Conservation (phyloP, 2,797 vertebrate genomes). For the Echeneis naucrates region DNA sequence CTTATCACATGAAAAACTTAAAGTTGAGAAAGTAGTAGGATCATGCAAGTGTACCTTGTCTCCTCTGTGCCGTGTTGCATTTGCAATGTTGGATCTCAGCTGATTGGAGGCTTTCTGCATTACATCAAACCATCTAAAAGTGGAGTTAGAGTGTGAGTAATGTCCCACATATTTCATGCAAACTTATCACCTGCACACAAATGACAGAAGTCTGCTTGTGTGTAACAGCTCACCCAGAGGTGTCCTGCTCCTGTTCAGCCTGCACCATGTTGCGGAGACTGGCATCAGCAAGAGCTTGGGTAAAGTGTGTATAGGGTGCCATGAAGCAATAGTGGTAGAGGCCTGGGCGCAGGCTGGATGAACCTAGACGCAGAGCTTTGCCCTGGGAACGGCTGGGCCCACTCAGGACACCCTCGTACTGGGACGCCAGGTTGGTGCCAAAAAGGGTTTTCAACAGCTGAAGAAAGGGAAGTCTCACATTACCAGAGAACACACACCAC, state of each 20-base stretch:
- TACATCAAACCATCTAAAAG: constrained; percentile 97
- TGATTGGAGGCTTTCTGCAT: constrained; percentile 96
- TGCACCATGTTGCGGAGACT: constrained; percentile 98
- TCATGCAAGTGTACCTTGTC: constrained; percentile 89
- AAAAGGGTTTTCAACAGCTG: constrained; percentile 96
- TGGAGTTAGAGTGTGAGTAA: background rate
- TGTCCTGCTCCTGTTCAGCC: constrained; percentile 93
- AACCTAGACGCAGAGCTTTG: constrained; percentile 94
- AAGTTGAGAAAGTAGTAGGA: background rate
- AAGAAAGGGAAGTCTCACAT: constrained; percentile 5
- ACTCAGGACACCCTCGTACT: constrained; percentile 91
- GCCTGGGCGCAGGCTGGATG: constrained; percentile 92
- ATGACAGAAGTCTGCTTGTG: background rate
- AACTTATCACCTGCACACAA: background rate
- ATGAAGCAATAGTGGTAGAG: constrained; percentile 99
- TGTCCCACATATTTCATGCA: background rate
- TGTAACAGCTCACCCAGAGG: constrained; percentile 89
- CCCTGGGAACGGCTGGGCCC: constrained; percentile 92
- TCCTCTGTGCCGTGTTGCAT: constrained; percentile 91
- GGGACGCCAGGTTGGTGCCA: constrained; percentile 97
- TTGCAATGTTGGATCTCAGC: constrained; percentile 90
- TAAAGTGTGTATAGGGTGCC: constrained; percentile 99
- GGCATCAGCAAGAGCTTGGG: constrained; percentile 97
- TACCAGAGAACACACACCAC: background rate
- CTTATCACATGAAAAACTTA: background rate